Percentiles rank a stretch among this genome's conserved stretches.
phyloP scores from a whole-genome alignment of 1,140 invertebrate species.

The Rhopalosiphum maidis region DNA sequence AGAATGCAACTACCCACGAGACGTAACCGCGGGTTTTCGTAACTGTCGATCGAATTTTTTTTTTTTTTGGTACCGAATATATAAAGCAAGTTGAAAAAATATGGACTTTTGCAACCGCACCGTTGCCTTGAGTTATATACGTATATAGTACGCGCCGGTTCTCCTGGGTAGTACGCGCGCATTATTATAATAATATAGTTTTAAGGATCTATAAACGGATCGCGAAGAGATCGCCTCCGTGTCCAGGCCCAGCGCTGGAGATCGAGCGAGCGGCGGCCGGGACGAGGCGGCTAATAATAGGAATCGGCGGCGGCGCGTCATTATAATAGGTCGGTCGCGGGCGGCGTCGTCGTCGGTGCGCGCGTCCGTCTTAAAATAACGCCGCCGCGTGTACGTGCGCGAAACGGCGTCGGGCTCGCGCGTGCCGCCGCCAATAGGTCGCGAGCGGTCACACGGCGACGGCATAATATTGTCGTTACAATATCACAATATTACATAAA shows the following conservation, averaged over 20 bases:
- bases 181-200: not conserved
- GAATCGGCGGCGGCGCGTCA: not conserved
- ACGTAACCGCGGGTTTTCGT: too few species aligned
- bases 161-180: not conserved
- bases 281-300: conserved; percentile 32
- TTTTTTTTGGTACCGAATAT: too few species aligned
- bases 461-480: not conserved
- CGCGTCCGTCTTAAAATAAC: conserved; percentile 31
- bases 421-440: conserved; percentile 33
- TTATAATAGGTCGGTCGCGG: not conserved
- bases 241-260: not conserved
- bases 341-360: not conserved
- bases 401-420: not conserved
- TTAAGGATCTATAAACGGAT: not conserved
- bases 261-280: not conserved
- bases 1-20: too few species aligned
- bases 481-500: not conserved
- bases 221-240: not conserved
- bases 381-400: conserved; percentile 9
- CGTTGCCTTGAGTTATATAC: too few species aligned
- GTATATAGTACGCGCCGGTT: not conserved
- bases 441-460: not conserved
- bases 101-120: too few species aligned
- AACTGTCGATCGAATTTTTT: too few species aligned
- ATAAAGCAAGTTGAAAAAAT: too few species aligned